These are phyloP conservation scores for Paramacrobiotus metropolitanus DNA, from an alignment of 1,140 invertebrate genomes.

Conservation along the genomic window DNA sequence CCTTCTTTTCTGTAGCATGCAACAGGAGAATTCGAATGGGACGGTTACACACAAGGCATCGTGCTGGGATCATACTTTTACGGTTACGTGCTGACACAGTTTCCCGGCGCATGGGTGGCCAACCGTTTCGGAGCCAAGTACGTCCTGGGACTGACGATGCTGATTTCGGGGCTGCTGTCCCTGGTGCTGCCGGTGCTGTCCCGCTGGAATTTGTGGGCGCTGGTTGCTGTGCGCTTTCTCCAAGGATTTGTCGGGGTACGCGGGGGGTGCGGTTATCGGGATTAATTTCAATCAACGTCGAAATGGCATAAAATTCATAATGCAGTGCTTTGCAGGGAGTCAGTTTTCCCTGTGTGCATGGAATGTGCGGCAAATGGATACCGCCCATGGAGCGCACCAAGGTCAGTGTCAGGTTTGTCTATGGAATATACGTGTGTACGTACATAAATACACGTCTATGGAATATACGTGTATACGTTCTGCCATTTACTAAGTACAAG, in stretches of 20 bases:
- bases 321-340: too few species aligned
- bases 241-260: too few species aligned
- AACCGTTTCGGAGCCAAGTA: constrained; percentile 50
- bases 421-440: too few species aligned
- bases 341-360: constrained; percentile 66
- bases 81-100: constrained; percentile 37
- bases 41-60: constrained; percentile 45
- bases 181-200: constrained; percentile 53
- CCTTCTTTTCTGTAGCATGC: too few species aligned
- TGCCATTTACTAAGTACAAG: too few species aligned
- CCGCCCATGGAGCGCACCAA: constrained; percentile 48
- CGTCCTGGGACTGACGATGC: constrained; percentile 52
- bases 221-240: too few species aligned
- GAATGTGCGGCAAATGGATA: constrained; percentile 66
- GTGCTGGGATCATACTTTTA: constrained; percentile 66
- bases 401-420: too few species aligned
- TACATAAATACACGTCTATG: too few species aligned
- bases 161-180: constrained; percentile 50
- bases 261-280: too few species aligned
- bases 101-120: constrained; percentile 44
- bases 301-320: too few species aligned
- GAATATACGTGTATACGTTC: too few species aligned
- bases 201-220: constrained; percentile 38
- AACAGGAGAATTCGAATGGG: constrained; percentile 49
- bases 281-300: too few species aligned